Evolutionary conservation across 2,797 vertebrate genomes (phyloP).

Genomic region (Pantherophis alleghaniensis): DNA sequence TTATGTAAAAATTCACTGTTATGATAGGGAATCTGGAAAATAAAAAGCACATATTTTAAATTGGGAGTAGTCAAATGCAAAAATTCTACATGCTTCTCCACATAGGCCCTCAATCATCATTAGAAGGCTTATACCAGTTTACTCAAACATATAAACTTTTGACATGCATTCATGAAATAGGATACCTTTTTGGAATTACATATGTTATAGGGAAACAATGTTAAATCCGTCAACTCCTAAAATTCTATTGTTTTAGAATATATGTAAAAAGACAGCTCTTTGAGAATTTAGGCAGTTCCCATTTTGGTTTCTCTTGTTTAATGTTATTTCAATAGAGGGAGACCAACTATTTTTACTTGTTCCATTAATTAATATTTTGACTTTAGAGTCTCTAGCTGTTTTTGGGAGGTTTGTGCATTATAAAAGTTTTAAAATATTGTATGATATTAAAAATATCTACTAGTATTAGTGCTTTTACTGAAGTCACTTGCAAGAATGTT

Average conservation of each 20-base stretch:
- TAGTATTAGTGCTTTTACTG: neutral
- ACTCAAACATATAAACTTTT: neutral
- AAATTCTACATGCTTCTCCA: neutral
- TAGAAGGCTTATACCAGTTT: neutral
- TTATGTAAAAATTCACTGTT: neutral
- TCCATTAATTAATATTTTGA: neutral
- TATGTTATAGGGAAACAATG: neutral
- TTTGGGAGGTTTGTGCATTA: neutral
- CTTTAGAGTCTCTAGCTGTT: neutral
- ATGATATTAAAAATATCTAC: neutral
- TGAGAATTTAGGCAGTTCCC: neutral
- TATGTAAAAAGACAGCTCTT: neutral
- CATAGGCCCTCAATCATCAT: neutral
- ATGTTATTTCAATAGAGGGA: neutral
- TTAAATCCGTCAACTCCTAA: neutral
- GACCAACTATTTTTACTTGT: neutral
- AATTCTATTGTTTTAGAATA: neutral
- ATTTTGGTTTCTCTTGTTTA: neutral
- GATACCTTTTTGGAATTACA: neutral
- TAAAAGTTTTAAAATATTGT: neutral
- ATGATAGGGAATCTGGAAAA: neutral
- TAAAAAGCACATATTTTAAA: neutral
- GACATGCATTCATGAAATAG: neutral
- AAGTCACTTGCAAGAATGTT: neutral
- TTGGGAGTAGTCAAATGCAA: neutral